These are phyloP conservation scores for Yponomeuta sedellus DNA, from an alignment of 2,888 invertebrate genomes.

Conservation along the genomic window DNA sequence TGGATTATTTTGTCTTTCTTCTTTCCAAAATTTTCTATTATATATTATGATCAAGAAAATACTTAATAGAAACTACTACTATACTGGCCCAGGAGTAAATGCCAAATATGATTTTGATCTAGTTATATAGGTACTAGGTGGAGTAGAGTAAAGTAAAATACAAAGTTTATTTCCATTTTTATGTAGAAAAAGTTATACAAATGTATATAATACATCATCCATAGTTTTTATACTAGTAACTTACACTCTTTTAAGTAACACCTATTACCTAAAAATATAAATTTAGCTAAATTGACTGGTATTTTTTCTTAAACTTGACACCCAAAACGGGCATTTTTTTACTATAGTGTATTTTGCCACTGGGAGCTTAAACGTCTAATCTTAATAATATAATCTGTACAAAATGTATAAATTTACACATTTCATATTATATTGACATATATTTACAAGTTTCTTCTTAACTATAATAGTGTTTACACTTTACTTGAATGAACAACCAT, in stretches of 20 bases:
- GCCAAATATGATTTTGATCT: too few species aligned
- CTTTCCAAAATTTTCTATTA: too few species aligned
- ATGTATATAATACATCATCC: slow-evolving; percentile 27
- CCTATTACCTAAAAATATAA: slow-evolving; percentile 32
- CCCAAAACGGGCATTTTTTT: not conserved
- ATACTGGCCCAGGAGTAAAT: too few species aligned
- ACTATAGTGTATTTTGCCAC: slow-evolving; percentile 33
- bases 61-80: too few species aligned
- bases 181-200: slow-evolving; percentile 22
- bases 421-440: not conserved
- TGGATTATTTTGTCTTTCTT: too few species aligned
- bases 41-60: too few species aligned
- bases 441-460: not conserved
- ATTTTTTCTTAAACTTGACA: slow-evolving; percentile 25
- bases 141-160: not conserved
- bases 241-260: slow-evolving; percentile 30
- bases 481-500: not conserved
- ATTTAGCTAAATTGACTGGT: slow-evolving; percentile 58
- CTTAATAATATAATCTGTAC: not conserved
- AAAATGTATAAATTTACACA: not conserved
- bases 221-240: slow-evolving; percentile 32
- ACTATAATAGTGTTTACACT: not conserved
- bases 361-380: slow-evolving; percentile 36
- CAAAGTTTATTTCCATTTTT: slow-evolving; percentile 25
- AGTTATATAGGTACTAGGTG: too few species aligned